Base-by-base conservation (phyloP, 92 coral and sea anemone species). In the Zoanthus sociatus region DNA sequence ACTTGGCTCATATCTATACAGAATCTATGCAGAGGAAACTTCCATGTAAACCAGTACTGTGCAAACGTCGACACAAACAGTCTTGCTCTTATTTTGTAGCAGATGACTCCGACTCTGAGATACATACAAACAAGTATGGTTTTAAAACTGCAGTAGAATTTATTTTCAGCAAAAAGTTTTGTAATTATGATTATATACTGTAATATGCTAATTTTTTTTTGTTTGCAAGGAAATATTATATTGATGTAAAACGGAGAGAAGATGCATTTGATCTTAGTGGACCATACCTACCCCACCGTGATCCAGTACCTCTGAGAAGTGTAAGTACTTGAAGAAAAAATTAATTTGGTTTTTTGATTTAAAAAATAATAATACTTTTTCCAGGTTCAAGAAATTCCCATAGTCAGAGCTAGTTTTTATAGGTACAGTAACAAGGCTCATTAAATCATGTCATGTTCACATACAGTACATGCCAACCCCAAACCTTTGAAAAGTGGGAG, bases 241-340 rank as follows among this genome's bases (percentile, higher is more conserved):
- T 97, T 73, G 99, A 97, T 86, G 92, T 97, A 50, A 94, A 90
- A 71, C 79, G 99, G 71, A 81, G 98, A 91, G 99, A 97, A 87
- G 99, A 97, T 89, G 97, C 93, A 37, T 97, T 97, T 95, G 99
- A 97, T 79, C 84, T 97, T 51, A 87, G 95, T 50, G 99, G 99
- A 6, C 99, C 99, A 31, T 91, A 78, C 67, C 92, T 90, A 44
- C 99, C 99, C 0, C 84, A 82, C 76, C 97, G 90, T 53, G 98
- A 97, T 71, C 99, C 99, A 17, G 89, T 71, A 31, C 97, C 94
- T 32, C 88, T 95, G 55, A 93, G 92, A 90, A 93, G 96, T 68
- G 99, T 97, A 84, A 91, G 99, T 92, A 37, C 42, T 37, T 2
- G 42, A 37, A 37, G 42, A 37, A 37, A 37, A 26, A 26, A 0